Base-by-base conservation (phyloP, 2,113 vertebrate species). In the Herpetotheres cachinnans region DNA sequence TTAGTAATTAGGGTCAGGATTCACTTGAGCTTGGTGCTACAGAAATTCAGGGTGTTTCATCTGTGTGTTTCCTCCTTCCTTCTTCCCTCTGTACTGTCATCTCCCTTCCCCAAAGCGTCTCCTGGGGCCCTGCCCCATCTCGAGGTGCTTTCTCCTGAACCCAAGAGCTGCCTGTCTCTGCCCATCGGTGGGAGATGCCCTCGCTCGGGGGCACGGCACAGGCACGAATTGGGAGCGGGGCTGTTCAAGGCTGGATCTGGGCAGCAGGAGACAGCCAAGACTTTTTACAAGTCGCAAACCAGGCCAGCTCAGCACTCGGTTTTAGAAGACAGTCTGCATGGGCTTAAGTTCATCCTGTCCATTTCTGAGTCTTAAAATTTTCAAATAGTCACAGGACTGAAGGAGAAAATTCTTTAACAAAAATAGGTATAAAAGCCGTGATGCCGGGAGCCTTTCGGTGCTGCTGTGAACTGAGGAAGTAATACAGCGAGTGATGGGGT, bases 171-270 rank as follows among this genome's bases (percentile, higher is more conserved):
- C 49, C n/a, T 9, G 38, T 47, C 25, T 8, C 19, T 85, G 73
- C 32, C 63, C 19, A 1, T 14, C 62, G 3, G 0, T 15, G 61
- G 58, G 47, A 63, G 62, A 29, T 56, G 55, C 34, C 56, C 32
- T 61, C 0, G 0, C 16, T 11, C 1, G 4, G 62, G 58, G 22
- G 55, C 44, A 6, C 0, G 8, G 36, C 56, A 38, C 9, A 14
- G 49, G 2, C 16, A 18, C 1, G 1, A 0, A 12, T 22, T 5
- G 5, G 50, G 62, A 38, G 17, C 0, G 0, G 59, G 14, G 20
- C 32, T 54, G 30, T 26, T 81, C 17, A 0, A 32, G 50, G 71
- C 44, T 84, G 52, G 76, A 22, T 30, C 25, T 55, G 58, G 62
- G 49, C 72, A 73, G 32, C 36, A 46, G 56, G 30, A 73, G 25